Evolutionary conservation across 2,797 vertebrate genomes (phyloP).

Genomic region (Bovichtus diacanthus): DNA sequence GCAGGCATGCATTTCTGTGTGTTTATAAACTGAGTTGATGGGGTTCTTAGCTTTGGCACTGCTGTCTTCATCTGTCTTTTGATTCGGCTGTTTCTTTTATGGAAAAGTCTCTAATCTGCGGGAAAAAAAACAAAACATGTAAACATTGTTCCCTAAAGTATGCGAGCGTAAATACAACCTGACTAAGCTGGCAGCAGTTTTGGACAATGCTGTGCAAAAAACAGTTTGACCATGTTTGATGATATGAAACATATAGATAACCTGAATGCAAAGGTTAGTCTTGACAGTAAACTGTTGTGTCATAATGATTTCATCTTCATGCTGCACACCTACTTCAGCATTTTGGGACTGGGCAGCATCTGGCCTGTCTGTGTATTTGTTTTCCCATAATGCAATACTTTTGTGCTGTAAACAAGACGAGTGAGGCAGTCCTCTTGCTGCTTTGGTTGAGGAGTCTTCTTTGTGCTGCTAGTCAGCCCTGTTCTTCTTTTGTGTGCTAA

Average conservation of each 20-base stretch:
- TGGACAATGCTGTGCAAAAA: background rate
- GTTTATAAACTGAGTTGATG: constrained; percentile 72
- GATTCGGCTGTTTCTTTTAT: constrained; percentile 13
- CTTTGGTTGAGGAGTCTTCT: constrained; percentile 34
- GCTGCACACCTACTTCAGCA: constrained; percentile 11
- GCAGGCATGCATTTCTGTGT: constrained; percentile 59
- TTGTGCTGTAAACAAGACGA: constrained; percentile 50
- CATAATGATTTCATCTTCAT: constrained; percentile 15
- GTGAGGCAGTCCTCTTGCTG: constrained; percentile 32
- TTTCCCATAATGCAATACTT: constrained; percentile 53
- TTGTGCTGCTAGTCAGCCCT: constrained; percentile 29
- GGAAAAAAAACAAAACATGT: constrained; percentile 43
- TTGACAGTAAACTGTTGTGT: constrained; percentile 16
- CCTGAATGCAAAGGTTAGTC: constrained; percentile 3
- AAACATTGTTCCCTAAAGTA: constrained; percentile 18
- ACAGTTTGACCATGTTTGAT: background rate
- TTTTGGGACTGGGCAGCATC: constrained; percentile 40
- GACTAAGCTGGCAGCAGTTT: constrained; percentile 13
- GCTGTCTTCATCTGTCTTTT: constrained; percentile 59
- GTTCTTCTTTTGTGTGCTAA: constrained; percentile 28
- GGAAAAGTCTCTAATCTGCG: constrained; percentile 29
- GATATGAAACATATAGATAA: background rate
- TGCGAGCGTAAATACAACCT: background rate
- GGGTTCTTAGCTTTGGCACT: constrained; percentile 56
- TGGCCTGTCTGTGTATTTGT: constrained; percentile 43